Conservation (phyloP, 1,140 invertebrate genomes). For the Drosophila nikananu region DNA sequence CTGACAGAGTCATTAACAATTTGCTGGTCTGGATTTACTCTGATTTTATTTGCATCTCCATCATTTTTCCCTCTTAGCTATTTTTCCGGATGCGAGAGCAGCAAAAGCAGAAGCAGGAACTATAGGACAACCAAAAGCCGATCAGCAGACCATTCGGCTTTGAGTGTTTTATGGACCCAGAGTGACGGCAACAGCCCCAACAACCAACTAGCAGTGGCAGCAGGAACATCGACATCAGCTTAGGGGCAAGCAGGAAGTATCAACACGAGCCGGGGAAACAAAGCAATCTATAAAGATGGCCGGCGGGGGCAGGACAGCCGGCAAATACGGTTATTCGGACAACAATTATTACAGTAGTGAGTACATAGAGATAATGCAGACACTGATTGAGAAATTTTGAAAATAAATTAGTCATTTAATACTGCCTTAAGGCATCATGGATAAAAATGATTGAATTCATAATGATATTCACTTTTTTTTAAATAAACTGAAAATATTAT, state of each 20-base stretch:
- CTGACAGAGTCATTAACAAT: conserved; percentile 62
- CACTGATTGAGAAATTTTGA: background rate
- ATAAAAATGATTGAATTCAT: too few relatives aligned
- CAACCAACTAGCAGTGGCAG: conserved; percentile 11
- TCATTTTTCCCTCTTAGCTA: conserved; percentile 11
- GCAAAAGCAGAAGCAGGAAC: conserved; percentile 13
- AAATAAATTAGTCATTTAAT: background rate
- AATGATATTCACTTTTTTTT: too few relatives aligned
- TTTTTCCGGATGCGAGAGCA: conserved; percentile 24
- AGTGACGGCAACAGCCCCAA: conserved; percentile 36
- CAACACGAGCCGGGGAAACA: conserved; percentile 44
- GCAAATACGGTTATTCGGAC: conserved; percentile 84
- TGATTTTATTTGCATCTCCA: conserved; percentile 48
- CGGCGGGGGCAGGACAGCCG: conserved; percentile 80
- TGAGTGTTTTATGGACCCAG: conserved; percentile 50
- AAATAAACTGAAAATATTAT: too few relatives aligned
- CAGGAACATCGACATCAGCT: conserved; percentile 30
- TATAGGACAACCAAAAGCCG: conserved; percentile 39
- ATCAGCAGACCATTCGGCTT: conserved; percentile 36
- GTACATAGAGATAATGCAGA: conserved; percentile 39
- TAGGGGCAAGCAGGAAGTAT: conserved; percentile 46
- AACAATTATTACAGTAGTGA: conserved; percentile 83
- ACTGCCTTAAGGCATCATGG: background rate
- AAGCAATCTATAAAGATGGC: conserved; percentile 76
- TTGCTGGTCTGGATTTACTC: conserved; percentile 46